phyloP scores from a whole-genome alignment of 2,888 invertebrate genomes.

The Opisthograptis luteolata region DNA sequence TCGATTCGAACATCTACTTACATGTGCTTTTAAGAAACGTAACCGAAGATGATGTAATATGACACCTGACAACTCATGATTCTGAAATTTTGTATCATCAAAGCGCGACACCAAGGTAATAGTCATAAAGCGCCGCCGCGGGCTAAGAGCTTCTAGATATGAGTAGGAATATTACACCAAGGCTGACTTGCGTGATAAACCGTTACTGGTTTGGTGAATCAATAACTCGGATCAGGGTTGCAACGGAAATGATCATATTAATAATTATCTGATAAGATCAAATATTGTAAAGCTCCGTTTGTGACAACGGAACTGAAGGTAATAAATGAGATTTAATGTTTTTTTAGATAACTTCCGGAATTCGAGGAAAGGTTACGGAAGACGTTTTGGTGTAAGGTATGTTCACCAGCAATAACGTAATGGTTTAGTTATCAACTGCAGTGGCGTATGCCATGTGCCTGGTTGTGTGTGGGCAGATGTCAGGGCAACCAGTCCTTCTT shows the following conservation, averaged over 20 bases:
- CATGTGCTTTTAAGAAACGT: too few relatives aligned
- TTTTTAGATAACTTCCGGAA: conserved; percentile 8
- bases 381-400: too few relatives aligned
- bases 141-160: conserved; percentile 30
- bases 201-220: conserved; percentile 40
- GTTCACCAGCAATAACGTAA: too few relatives aligned
- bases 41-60: too few relatives aligned
- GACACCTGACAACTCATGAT: not conserved
- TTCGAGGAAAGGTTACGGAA: too few relatives aligned
- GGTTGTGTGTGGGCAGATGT: conserved; percentile 22
- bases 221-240: conserved; percentile 36
- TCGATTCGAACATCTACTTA: too few relatives aligned
- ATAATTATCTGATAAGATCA: conserved; percentile 18
- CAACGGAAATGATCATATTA: conserved; percentile 18
- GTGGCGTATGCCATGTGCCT: too few relatives aligned
- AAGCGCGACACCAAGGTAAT: conserved; percentile 34
- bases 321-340: not conserved
- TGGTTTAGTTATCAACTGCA: too few relatives aligned
- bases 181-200: conserved; percentile 35
- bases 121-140: conserved; percentile 32
- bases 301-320: conserved; percentile 7
- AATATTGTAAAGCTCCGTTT: conserved; percentile 7
- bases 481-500: conserved; percentile 11
- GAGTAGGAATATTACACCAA: conserved; percentile 40
- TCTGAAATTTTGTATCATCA: conserved; percentile 28